Evolutionary conservation across 1,140 invertebrate species (phyloP).

Genomic region (Ips nitidus): DNA sequence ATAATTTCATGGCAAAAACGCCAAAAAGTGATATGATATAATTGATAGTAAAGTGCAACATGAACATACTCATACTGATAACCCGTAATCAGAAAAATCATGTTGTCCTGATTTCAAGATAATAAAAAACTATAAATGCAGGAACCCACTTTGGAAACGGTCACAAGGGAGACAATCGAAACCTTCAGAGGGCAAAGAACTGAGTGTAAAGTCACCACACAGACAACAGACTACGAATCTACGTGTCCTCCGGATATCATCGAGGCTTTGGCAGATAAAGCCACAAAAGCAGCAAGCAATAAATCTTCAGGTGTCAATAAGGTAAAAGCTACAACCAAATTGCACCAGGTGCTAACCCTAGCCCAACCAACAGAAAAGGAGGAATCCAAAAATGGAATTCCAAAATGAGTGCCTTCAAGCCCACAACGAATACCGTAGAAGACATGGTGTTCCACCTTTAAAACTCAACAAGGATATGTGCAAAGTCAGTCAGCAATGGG

Average conservation of each 20-base stretch:
- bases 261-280: slow-evolving; percentile 44
- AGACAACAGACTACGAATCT: slow-evolving; percentile 55
- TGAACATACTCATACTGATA: no score
- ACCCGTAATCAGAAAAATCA: no score
- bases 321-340: no score
- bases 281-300: slow-evolving; percentile 49
- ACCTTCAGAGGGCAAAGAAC: slow-evolving; percentile 60
- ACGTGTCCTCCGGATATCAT: slow-evolving; percentile 44
- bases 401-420: slow-evolving; percentile 58
- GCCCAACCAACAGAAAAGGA: slow-evolving; percentile 26
- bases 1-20: no score
- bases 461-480: slow-evolving; percentile 64
- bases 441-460: slow-evolving; percentile 63
- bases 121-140: slow-evolving; percentile 7
- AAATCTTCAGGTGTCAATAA: slow-evolving; percentile 35
- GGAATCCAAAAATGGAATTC: slow-evolving; percentile 43
- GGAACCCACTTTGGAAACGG: slow-evolving; percentile 55
- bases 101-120: no score
- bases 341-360: no score
- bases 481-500: slow-evolving; percentile 63
- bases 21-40: no score
- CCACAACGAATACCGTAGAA: slow-evolving; percentile 65
- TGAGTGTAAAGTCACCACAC: slow-evolving; percentile 61
- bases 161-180: slow-evolving; percentile 63
- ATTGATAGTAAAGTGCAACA: no score